Evolutionary conservation across 2,888 invertebrate genomes (phyloP).

Genomic region (Ariolimax columbianus): DNA sequence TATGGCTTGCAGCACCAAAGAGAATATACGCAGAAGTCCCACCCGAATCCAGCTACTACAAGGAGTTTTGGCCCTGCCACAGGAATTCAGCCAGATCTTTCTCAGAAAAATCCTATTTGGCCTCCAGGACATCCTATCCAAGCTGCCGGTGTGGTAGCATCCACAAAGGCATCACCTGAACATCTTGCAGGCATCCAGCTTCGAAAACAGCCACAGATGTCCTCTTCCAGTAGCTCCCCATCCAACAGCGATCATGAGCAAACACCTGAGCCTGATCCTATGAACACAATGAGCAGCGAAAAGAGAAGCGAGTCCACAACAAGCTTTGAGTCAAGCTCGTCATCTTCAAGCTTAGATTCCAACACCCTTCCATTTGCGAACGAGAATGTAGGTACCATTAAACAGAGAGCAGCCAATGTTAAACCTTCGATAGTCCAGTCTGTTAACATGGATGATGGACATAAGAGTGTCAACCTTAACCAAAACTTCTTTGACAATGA

Average conservation of each 20-base stretch:
- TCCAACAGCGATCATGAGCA: conserved; percentile 36
- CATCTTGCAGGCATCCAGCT: conserved; percentile 22
- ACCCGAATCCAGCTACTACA: conserved; percentile 7
- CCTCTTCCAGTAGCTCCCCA: neutral
- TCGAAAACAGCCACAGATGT: conserved; percentile 25
- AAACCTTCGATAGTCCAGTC: conserved; percentile 74
- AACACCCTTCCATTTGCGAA: conserved; percentile 94
- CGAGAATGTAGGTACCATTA: conserved; percentile 98
- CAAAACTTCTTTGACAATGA: conserved; percentile 55
- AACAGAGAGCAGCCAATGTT: conserved; percentile 83
- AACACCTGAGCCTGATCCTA: conserved; percentile 36
- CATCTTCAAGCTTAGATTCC: conserved; percentile 92
- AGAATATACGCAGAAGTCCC: conserved; percentile 20
- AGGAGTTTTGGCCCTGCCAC: conserved; percentile 10
- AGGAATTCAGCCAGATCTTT: neutral
- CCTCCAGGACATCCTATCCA: conserved; percentile 8
- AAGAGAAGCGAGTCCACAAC: conserved; percentile 51
- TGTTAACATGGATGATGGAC: conserved; percentile 59
- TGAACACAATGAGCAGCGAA: conserved; percentile 18
- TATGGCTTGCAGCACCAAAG: conserved; percentile 38
- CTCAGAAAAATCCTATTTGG: conserved; percentile 14
- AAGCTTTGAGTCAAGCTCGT: conserved; percentile 67
- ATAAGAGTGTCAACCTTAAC: conserved; percentile 58
- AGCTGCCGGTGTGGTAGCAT: neutral
- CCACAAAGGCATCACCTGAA: neutral